Evolutionary conservation across 1,140 invertebrate genomes (phyloP).

Genomic region (Mya arenaria): DNA sequence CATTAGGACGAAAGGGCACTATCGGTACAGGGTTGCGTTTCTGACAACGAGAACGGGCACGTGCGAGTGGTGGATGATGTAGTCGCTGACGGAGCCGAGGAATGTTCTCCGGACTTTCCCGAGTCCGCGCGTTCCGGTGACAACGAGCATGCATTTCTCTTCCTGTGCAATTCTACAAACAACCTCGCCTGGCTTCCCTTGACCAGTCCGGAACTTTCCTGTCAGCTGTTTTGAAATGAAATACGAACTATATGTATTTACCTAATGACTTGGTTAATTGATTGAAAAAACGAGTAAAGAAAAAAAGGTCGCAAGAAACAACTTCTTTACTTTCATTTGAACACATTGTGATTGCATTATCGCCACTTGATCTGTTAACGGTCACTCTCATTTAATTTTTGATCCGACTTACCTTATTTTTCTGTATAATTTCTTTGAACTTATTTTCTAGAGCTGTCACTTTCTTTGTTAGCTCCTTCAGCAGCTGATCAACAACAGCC

Average conservation of each 20-base stretch:
- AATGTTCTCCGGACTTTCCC: constrained; percentile 64
- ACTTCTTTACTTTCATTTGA: too few species aligned
- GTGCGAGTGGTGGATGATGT: constrained; percentile 63
- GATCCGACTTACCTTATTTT: constrained; percentile 61
- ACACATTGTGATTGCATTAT: too few species aligned
- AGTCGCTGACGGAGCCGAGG: constrained; percentile 70
- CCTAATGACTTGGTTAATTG: too few species aligned
- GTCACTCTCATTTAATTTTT: too few species aligned
- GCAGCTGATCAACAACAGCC: constrained; percentile 64
- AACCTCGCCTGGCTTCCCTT: constrained; percentile 61
- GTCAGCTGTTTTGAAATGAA: not conserved
- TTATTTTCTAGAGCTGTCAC: constrained; percentile 66
- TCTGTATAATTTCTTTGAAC: constrained; percentile 63
- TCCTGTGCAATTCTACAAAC: constrained; percentile 62
- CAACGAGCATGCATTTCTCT: constrained; percentile 69
- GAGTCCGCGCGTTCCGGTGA: constrained; percentile 66
- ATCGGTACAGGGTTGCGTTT: too few species aligned
- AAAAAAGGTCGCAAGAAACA: too few species aligned
- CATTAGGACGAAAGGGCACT: too few species aligned
- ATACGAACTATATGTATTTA: too few species aligned
- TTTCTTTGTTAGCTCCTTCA: constrained; percentile 65
- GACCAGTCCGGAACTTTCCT: constrained; percentile 32
- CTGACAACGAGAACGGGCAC: constrained; percentile 64
- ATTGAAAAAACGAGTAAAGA: too few species aligned
- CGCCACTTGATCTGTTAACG: too few species aligned